Evolutionary conservation across 2,113 vertebrate species (phyloP).

Genomic region (Seriola aureovittata): DNA sequence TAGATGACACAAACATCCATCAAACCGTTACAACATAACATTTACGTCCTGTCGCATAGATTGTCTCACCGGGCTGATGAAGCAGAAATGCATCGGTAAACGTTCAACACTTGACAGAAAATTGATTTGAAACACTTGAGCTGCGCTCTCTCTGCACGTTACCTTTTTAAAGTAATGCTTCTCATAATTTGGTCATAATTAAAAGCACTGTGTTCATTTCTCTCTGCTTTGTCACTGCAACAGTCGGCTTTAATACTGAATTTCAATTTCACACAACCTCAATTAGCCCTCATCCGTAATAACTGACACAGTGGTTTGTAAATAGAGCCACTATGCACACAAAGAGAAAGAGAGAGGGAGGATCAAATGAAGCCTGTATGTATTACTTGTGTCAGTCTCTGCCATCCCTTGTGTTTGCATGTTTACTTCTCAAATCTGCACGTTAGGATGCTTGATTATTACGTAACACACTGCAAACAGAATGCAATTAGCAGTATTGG

Average conservation of each 20-base stretch:
- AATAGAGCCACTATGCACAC: conserved; percentile 32
- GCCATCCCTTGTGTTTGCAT: conserved; percentile 33
- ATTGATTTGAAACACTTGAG: conserved; percentile 28
- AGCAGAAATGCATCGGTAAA: conserved; percentile 31
- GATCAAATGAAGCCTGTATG: conserved; percentile 18
- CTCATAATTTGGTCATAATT: conserved; percentile 20
- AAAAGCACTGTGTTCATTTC: conserved; percentile 13
- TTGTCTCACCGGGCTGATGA: neutral
- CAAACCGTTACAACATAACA: neutral
- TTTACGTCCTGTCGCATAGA: neutral
- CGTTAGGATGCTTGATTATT: conserved; percentile 51
- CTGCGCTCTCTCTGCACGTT: neutral
- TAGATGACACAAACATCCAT: conserved; percentile 13
- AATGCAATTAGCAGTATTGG: conserved; percentile 58
- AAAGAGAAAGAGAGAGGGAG: conserved; percentile 8
- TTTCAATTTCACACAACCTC: conserved; percentile 55
- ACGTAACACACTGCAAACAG: conserved; percentile 41
- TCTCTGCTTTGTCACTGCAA: conserved; percentile 18
- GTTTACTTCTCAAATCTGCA: conserved; percentile 39
- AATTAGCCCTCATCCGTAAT: conserved; percentile 44
- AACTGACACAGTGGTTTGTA: conserved; percentile 25
- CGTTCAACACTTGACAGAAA: conserved; percentile 18
- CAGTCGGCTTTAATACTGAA: conserved; percentile 31
- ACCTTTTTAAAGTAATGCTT: conserved; percentile 16
- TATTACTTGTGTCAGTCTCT: conserved; percentile 28